Evolutionary conservation across 2,113 vertebrate genomes (phyloP).

Genomic region (Zosterops japonicus): DNA sequence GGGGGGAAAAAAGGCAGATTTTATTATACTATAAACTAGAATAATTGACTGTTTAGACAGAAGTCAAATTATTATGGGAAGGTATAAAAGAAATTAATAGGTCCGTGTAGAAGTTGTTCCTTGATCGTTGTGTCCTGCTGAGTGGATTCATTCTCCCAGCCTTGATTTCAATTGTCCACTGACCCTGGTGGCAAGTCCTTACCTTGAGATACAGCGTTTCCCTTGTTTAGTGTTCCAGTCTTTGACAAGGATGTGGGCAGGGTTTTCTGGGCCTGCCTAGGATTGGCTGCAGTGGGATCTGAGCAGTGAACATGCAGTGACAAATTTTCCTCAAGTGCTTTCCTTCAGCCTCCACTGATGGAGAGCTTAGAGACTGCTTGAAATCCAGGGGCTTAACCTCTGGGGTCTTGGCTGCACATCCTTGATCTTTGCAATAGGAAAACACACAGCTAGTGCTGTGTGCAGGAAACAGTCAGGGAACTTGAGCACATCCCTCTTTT

Average conservation of each 20-base stretch:
- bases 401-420: neutral
- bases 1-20: neutral
- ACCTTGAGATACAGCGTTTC: rapidly evolving
- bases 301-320: neutral
- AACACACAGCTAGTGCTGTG: neutral
- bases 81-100: neutral
- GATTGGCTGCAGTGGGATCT: neutral
- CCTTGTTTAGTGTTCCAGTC: neutral
- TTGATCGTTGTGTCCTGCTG: rapidly evolving
- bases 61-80: neutral
- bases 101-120: neutral
- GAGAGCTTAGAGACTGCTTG: neutral
- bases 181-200: neutral
- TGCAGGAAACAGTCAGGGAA: neutral
- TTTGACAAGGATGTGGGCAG: neutral
- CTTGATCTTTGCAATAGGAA: neutral
- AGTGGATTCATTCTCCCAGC: neutral
- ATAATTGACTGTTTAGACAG: neutral
- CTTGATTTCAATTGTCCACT: neutral
- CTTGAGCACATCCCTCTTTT: neutral
- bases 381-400: neutral
- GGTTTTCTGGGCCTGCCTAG: rapidly evolving
- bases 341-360: neutral
- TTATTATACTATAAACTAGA: neutral
- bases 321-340: neutral